These are phyloP conservation scores for Cyaniris semiargus DNA, from an alignment of 2,888 invertebrate genomes.

Conservation along the genomic window DNA sequence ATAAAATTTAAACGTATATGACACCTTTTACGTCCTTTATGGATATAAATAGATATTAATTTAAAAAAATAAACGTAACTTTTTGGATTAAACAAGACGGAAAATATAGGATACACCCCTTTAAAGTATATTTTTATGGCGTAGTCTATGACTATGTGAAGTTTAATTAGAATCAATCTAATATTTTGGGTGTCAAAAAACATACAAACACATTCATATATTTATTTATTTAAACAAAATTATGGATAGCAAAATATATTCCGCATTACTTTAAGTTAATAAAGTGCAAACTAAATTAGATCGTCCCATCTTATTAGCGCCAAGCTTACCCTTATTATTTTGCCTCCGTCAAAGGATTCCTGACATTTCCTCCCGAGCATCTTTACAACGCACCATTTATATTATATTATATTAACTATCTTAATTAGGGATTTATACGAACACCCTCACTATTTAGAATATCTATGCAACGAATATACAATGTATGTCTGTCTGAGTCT, in stretches of 20 bases:
- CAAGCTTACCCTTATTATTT: slow-evolving; percentile 51
- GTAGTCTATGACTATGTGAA: no score
- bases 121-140: no score
- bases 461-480: slow-evolving; percentile 55
- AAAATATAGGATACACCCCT: no score
- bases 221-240: background rate
- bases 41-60: background rate
- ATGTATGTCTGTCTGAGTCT: slow-evolving; percentile 40
- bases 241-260: background rate
- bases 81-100: no score
- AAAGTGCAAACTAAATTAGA: slow-evolving; percentile 26
- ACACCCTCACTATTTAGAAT: background rate
- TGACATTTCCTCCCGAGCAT: slow-evolving; percentile 74
- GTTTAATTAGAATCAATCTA: background rate
- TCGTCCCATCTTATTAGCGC: slow-evolving; percentile 32
- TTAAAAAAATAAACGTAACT: background rate
- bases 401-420: slow-evolving; percentile 62
- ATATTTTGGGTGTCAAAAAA: background rate
- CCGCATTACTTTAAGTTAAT: slow-evolving; percentile 16
- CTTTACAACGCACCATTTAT: slow-evolving; percentile 71
- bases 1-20: background rate
- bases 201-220: background rate
- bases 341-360: slow-evolving; percentile 76
- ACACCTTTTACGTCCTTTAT: background rate
- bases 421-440: slow-evolving; percentile 55